A percentile compares a stretch with the other conserved stretches of the same genome.
Evolutionary conservation across 2,113 vertebrate genomes (phyloP).

Genomic region (Aspidoscelis tigris): DNA sequence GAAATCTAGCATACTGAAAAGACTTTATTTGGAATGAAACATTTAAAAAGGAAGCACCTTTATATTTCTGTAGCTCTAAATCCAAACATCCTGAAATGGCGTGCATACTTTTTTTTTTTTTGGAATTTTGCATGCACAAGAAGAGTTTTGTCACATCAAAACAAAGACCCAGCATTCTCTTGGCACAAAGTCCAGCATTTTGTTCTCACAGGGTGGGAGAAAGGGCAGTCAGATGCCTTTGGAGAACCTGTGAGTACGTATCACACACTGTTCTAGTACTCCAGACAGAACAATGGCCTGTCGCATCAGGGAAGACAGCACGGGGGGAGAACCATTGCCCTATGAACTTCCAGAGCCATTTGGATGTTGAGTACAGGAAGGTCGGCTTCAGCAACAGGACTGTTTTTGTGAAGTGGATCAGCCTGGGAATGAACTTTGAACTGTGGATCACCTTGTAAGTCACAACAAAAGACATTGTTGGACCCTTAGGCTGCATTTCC

Average conservation of each 20-base stretch:
- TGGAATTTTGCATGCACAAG: no score
- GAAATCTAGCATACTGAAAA: constrained; percentile 32
- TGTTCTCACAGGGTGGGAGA: no score
- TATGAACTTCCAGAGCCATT: background rate
- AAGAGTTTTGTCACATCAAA: no score
- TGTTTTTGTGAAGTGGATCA: background rate
- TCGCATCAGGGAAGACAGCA: background rate
- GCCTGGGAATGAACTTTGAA: background rate
- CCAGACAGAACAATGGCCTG: background rate
- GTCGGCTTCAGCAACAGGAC: background rate
- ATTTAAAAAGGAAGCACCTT: constrained; percentile 17
- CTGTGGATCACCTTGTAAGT: background rate
- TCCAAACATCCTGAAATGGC: background rate
- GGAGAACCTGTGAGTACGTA: background rate
- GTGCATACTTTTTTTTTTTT: background rate
- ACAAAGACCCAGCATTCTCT: no score
- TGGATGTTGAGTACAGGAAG: background rate
- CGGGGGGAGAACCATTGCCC: background rate
- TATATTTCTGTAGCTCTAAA: no score
- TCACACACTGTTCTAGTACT: no score
- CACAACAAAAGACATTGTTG: background rate
- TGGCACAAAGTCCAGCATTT: no score
- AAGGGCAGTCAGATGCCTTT: no score
- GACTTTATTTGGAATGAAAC: constrained; percentile 31
- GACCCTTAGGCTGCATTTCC: background rate